These are phyloP conservation scores for Pelobates fuscus DNA, from an alignment of 2,113 vertebrate species.

Conservation along the genomic window DNA sequence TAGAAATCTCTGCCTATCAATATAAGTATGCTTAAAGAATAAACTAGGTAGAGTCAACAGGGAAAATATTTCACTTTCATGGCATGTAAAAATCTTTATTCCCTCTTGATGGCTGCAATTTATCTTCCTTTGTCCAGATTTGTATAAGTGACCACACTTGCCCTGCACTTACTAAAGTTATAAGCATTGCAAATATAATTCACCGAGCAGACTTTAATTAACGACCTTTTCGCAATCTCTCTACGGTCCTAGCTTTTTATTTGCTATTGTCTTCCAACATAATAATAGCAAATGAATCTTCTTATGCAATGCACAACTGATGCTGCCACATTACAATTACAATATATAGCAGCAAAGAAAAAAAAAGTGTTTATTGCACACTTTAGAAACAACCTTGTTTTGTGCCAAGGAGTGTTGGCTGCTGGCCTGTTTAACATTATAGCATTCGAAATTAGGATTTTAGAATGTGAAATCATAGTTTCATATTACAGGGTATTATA, in stretches of 20 bases:
- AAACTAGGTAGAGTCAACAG: conserved; percentile 41
- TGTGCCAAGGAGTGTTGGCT: conserved; percentile 13
- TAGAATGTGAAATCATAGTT: too few species aligned
- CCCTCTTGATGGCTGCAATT: conserved; percentile 48
- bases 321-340: conserved; percentile 24
- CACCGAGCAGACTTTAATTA: conserved; percentile 51
- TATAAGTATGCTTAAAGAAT: conserved; percentile 28
- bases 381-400: conserved; percentile 21
- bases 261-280: conserved; percentile 49
- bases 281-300: conserved; percentile 46
- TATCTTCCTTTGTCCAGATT: conserved; percentile 51
- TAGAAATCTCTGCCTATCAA: conserved; percentile 35
- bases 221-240: conserved; percentile 47
- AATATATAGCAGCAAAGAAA: conserved; percentile 5
- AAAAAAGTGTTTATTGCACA: conserved; percentile 13
- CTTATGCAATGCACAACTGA: conserved; percentile 37
- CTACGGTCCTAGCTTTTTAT: conserved; percentile 42
- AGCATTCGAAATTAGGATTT: background rate
- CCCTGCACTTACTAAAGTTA: conserved; percentile 48
- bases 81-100: conserved; percentile 52
- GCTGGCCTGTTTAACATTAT: background rate
- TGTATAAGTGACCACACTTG: conserved; percentile 51
- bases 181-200: conserved; percentile 50
- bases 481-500: background rate
- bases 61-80: conserved; percentile 51